Conservation (phyloP, 2,888 invertebrate species). For the Gisinianus flammeolus region DNA sequence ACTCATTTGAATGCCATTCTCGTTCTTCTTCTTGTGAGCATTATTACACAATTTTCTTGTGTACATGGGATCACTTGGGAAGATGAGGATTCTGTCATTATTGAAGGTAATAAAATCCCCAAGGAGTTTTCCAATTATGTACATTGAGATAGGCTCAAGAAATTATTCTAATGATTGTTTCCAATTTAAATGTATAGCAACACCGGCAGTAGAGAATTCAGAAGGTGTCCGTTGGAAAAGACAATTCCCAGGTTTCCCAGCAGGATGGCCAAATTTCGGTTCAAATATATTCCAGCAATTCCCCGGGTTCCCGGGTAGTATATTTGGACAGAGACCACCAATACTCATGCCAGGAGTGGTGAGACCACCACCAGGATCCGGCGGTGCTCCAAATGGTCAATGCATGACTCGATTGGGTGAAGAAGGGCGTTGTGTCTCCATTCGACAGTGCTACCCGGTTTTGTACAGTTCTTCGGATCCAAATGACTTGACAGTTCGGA, state of each 20-base stretch:
- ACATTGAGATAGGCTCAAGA: no score
- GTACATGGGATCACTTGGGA: not conserved
- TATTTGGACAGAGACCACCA: constrained; percentile 6
- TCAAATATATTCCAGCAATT: constrained; percentile 6
- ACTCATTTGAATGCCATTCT: no score
- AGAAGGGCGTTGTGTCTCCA: not conserved
- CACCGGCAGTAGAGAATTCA: not conserved
- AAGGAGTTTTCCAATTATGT: no score
- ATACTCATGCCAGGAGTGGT: not conserved
- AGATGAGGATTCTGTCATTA: constrained; percentile 32
- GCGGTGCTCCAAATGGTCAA: not conserved
- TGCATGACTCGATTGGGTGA: constrained; percentile 18
- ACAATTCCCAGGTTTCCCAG: constrained; percentile 16
- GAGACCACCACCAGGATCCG: not conserved
- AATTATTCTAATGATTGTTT: no score
- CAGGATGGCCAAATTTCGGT: not conserved
- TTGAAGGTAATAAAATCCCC: constrained; percentile 20
- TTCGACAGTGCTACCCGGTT: constrained; percentile 19
- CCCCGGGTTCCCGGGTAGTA: constrained; percentile 29
- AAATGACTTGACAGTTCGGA: not conserved
- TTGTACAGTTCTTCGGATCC: constrained; percentile 4
- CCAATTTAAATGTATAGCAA: no score
- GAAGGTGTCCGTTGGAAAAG: constrained; percentile 15
- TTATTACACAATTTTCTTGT: not conserved
- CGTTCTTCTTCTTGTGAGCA: no score